Base-by-base conservation (phyloP, 2,113 vertebrate species). In the Herpetotheres cachinnans region DNA sequence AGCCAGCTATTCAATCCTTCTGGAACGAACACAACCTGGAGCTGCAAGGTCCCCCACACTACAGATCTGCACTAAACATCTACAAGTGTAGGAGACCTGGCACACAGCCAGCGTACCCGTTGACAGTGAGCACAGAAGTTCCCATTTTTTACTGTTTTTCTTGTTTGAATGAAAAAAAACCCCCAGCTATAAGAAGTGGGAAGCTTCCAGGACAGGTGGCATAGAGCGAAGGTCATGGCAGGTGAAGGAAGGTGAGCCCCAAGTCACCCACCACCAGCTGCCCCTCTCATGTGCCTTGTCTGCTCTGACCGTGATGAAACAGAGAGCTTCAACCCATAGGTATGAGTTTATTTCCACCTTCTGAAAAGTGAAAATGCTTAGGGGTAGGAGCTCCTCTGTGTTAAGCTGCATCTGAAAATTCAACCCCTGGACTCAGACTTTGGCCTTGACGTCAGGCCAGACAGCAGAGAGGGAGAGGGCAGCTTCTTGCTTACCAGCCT, bases 401-500 rank as follows among this genome's bases (percentile, higher is more conserved):
- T 29, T 66, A 74, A 91, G 16, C 21, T 46, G 11, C 18, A 67
- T 9, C 27, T 77, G 13, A 77, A 62, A 90, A 83, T 16, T 62
- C 44, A 86, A 16, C 11, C 50, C 38, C 17, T 83, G 32, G 22
- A 52, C 46, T 52, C 58, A 67, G 58, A 85, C 1, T 4, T 1
- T 55, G 55, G 38, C n/a, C 69, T 15, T 7, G 2, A 56, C 3
- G 16, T 55, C 42, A 5, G 4, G 13, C 19, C 52, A 47, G 54
- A 44, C 20, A 47, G 76, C 67, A 81, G 59, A 50, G n/a, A 36
- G 20, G 25, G 59, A 50, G n/a, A 36, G 20, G 25, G 30, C 17
- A 55, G 78, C 58, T 88, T 87, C 73, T 81, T 91, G 98, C 98
- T 99, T 98, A 99, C 98, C 99, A 99, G 99, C 97, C 98, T 99